Conservation (phyloP, 1,140 invertebrate genomes). For the Thaumetopoea pityocampa region DNA sequence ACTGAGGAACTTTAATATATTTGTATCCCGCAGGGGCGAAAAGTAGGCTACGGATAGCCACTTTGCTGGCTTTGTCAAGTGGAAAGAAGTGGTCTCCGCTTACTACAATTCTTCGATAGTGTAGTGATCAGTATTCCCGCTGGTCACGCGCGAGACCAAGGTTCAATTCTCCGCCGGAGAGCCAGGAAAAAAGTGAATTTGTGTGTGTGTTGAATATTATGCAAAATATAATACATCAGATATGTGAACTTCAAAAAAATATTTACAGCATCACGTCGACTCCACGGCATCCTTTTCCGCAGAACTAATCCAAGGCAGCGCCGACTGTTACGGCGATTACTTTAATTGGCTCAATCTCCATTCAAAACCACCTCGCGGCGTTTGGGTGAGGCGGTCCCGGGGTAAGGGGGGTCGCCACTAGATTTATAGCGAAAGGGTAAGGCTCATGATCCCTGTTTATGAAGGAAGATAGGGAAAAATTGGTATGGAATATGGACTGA, state of each 20-base stretch:
- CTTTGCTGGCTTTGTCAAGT: too few species aligned
- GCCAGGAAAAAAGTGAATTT: too few species aligned
- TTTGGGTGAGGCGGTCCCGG: slow-evolving; percentile 10
- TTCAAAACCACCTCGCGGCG: slow-evolving; percentile 72
- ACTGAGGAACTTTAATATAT: too few species aligned
- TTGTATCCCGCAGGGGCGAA: too few species aligned
- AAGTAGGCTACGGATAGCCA: too few species aligned
- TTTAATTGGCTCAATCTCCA: slow-evolving; percentile 78
- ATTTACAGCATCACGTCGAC: slow-evolving; percentile 17
- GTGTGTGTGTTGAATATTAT: slow-evolving; percentile 2
- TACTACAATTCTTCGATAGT: too few species aligned
- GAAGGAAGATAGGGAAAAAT: slow-evolving; percentile 68
- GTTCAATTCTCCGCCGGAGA: too few species aligned
- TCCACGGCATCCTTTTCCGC: slow-evolving; percentile 42
- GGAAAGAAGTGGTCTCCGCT: too few species aligned
- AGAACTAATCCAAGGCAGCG: slow-evolving; percentile 75
- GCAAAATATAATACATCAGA: background rate
- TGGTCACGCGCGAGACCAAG: too few species aligned
- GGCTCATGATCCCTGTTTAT: slow-evolving; percentile 70
- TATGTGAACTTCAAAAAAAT: background rate
- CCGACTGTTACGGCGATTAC: slow-evolving; percentile 76
- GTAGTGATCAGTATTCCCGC: too few species aligned
- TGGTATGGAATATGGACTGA: slow-evolving; percentile 11
- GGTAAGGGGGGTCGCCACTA: slow-evolving; percentile 32
- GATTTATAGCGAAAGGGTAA: slow-evolving; percentile 72